Evolutionary conservation across 2,797 vertebrate species (phyloP).

Genomic region (Limosa lapponica): DNA sequence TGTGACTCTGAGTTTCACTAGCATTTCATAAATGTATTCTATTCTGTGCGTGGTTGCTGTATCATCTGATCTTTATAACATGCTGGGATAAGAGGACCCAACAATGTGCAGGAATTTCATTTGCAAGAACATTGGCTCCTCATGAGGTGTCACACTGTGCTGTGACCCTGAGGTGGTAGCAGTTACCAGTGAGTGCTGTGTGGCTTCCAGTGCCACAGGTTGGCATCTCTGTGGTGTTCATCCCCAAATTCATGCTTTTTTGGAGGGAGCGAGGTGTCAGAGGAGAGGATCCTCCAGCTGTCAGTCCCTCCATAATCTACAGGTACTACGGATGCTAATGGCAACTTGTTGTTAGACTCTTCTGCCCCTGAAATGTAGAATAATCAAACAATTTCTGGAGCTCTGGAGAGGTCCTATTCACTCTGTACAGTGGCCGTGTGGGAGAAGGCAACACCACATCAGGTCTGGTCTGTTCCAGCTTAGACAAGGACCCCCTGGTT

Average conservation of each 20-base stretch:
- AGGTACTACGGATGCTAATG: neutral
- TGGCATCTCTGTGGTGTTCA: neutral
- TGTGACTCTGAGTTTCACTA: neutral
- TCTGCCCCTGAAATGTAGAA: neutral
- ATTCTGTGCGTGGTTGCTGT: rapidly evolving
- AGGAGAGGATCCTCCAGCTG: neutral
- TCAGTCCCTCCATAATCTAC: neutral
- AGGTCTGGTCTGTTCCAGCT: neutral
- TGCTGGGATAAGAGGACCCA: neutral
- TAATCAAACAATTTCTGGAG: neutral
- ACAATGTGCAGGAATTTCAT: neutral
- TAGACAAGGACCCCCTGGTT: neutral
- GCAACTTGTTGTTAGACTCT: neutral
- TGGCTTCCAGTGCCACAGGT: neutral
- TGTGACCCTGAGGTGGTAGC: neutral
- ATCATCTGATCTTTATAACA: neutral
- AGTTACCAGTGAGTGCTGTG: neutral
- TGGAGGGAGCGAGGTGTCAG: rapidly evolving
- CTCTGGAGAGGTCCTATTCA: neutral
- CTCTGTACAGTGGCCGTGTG: neutral
- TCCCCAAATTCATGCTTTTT: neutral
- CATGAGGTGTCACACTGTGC: rapidly evolving
- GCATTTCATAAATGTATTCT: neutral
- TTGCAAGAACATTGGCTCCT: neutral
- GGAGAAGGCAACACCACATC: neutral